Conservation (phyloP, 2,113 vertebrate species). For the Gallinago media region DNA sequence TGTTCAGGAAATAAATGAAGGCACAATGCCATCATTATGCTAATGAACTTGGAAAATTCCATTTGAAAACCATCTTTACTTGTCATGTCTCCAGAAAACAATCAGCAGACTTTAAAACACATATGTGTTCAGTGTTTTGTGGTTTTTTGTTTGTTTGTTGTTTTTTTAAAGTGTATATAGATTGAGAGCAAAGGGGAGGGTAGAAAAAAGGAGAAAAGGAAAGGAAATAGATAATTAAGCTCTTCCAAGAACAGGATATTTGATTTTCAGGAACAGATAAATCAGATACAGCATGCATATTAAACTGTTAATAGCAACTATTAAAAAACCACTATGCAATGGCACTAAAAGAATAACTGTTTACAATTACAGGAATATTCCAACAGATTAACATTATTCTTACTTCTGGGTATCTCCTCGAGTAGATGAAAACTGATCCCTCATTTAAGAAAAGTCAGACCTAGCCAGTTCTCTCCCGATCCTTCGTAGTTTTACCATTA, state of each 20-base stretch:
- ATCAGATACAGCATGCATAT: not conserved
- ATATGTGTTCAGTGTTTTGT: not conserved
- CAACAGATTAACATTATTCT: not conserved
- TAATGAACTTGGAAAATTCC: not conserved
- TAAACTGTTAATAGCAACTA: not conserved
- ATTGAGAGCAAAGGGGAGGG: not conserved
- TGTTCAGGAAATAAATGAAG: not conserved
- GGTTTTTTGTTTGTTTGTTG: not conserved
- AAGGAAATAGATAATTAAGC: not conserved
- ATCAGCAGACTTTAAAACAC: not conserved
- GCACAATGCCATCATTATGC: not conserved
- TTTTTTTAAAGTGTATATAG: fast-evolving
- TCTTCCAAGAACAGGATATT: not conserved
- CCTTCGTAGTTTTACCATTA: not conserved
- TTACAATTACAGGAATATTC: not conserved
- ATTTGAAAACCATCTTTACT: not conserved
- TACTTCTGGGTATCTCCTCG: not conserved
- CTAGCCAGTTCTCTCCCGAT: not conserved
- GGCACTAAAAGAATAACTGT: not conserved
- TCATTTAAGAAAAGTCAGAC: not conserved
- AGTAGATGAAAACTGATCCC: not conserved
- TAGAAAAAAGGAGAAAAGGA: not conserved
- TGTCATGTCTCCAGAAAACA: not conserved
- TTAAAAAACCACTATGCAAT: not conserved
- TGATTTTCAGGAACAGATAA: not conserved